Conservation (phyloP, 2,888 invertebrate genomes). For the Eurois occulta region DNA sequence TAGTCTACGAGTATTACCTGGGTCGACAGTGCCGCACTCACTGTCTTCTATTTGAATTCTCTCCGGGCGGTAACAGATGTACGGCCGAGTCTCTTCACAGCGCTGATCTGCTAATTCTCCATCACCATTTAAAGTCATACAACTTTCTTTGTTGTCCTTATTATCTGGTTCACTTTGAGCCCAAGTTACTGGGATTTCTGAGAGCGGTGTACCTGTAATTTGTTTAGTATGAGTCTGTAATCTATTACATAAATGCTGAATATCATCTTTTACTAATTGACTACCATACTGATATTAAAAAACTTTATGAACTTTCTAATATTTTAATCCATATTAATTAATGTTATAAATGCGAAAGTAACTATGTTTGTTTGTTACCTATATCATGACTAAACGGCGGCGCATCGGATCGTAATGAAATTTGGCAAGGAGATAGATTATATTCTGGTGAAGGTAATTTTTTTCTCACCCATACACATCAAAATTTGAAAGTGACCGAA, state of each 20-base stretch:
- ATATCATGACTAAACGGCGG: no score
- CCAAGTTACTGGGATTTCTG: slow-evolving; percentile 52
- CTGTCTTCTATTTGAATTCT: slow-evolving; percentile 16
- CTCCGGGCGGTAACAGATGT: slow-evolving; percentile 53
- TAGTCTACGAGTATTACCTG: background rate
- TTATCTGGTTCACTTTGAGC: slow-evolving; percentile 56
- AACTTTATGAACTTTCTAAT: background rate
- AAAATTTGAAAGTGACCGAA: no score
- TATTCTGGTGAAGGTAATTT: no score
- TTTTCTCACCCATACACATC: no score
- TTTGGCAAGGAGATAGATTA: no score
- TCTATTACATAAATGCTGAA: background rate
- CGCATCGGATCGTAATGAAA: no score
- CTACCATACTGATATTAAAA: background rate
- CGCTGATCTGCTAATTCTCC: slow-evolving; percentile 46
- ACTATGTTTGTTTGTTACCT: no score
- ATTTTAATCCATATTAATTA: no score
- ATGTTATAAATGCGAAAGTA: no score
- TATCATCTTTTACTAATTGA: background rate
- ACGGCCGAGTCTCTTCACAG: slow-evolving; percentile 49
- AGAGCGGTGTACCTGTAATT: slow-evolving; percentile 55
- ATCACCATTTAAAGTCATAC: slow-evolving; percentile 53
- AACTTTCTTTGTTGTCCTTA: slow-evolving; percentile 53
- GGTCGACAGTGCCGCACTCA: slow-evolving; percentile 61
- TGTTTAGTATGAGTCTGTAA: background rate